These are phyloP conservation scores for Brienomyrus longianalis DNA, from an alignment of 2,113 vertebrate genomes.

Conservation along the genomic window DNA sequence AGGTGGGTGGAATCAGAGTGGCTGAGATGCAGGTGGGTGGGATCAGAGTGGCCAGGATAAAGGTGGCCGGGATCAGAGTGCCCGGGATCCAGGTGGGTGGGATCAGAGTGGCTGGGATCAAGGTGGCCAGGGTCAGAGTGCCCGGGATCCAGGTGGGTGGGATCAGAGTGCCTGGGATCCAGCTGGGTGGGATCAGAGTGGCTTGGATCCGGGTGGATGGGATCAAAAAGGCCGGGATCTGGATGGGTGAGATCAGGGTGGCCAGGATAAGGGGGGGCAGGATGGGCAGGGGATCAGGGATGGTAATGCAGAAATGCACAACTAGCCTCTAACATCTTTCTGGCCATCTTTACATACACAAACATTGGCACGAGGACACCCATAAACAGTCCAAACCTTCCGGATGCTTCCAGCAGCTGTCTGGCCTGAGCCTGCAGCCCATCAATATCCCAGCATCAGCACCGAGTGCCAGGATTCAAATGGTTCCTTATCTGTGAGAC, in stretches of 20 bases:
- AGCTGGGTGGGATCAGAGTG: too few species aligned
- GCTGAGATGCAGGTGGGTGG: too few species aligned
- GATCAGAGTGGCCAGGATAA: too few species aligned
- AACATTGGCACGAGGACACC: constrained; percentile 18
- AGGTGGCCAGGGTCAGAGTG: too few species aligned
- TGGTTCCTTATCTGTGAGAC: not conserved
- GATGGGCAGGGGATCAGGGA: not conserved
- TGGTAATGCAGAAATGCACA: not conserved
- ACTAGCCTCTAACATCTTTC: not conserved
- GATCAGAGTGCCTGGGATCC: not conserved
- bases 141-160: not conserved
- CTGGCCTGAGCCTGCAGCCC: not conserved
- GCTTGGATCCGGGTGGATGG: too few species aligned
- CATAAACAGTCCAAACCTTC: not conserved
- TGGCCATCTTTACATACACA: not conserved
- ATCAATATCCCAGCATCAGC: constrained; percentile 12
- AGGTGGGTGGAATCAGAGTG: too few species aligned
- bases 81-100: too few species aligned
- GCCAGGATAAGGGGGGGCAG: not conserved
- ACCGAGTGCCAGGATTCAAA: not conserved
- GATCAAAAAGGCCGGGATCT: too few species aligned
- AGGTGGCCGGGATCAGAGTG: too few species aligned
- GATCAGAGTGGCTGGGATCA: too few species aligned
- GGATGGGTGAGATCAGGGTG: not conserved
- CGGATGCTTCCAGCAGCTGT: not conserved